Conservation (phyloP, 2,113 vertebrate genomes). For the Tursiops truncatus region DNA sequence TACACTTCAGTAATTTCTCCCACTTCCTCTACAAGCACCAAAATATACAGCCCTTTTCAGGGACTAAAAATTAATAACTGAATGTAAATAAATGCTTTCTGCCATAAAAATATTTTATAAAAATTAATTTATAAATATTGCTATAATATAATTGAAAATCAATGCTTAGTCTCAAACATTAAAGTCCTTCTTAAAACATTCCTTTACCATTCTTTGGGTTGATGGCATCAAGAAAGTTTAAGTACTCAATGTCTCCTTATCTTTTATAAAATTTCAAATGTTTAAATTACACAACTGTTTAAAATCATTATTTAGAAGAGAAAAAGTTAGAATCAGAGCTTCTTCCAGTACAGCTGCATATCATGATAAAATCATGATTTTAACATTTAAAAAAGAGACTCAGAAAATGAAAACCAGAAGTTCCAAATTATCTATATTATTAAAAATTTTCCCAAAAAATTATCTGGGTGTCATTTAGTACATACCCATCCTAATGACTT, state of each 20-base stretch:
- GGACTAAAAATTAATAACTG: not conserved
- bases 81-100: not conserved
- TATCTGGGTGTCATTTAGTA: not conserved
- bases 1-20: not conserved
- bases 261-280: not conserved
- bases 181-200: not conserved
- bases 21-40: not conserved
- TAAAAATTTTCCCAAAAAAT: conserved; percentile 1
- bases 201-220: not conserved
- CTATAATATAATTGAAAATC: conserved; percentile 15
- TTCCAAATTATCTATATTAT: conserved; percentile 12
- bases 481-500: not conserved
- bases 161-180: not conserved
- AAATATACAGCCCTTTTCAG: conserved; percentile 16
- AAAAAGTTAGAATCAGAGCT: not conserved
- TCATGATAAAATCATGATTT: not conserved
- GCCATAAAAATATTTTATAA: not conserved
- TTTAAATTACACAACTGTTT: conserved; percentile 7
- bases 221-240: not conserved
- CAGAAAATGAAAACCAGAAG: not conserved
- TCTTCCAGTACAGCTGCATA: not conserved
- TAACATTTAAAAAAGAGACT: not conserved
- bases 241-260: not conserved
- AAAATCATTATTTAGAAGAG: not conserved
- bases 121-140: not conserved